Conservation (phyloP, 2,113 vertebrate genomes). For the Catharus bicknelli region DNA sequence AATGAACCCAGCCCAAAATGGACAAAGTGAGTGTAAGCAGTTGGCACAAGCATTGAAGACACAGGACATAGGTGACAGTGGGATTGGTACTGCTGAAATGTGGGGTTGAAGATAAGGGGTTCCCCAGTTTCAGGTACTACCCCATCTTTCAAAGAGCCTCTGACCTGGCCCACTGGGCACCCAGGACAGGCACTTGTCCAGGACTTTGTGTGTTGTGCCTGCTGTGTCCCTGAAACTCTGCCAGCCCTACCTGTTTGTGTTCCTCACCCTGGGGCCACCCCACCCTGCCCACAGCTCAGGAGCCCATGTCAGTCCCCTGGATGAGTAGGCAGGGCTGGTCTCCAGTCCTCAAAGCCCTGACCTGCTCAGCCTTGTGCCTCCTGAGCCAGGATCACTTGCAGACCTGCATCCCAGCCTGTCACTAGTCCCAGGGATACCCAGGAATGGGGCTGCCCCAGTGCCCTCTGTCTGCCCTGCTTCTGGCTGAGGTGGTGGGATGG, state of each 20-base stretch:
- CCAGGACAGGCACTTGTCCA: neutral
- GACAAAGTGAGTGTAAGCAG: neutral
- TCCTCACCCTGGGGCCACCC: neutral
- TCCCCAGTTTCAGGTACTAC: neutral
- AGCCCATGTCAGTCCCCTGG: accelerated
- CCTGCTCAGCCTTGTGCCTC: accelerated
- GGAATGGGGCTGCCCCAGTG: neutral
- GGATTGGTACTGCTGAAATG: neutral
- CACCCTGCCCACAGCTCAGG: neutral
- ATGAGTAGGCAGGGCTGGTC: neutral
- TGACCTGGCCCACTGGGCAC: neutral
- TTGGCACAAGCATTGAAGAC: neutral
- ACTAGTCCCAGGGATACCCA: accelerated
- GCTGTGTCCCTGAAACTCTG: neutral
- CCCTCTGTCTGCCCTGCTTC: neutral
- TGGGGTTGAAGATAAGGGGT: neutral
- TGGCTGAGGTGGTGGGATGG: neutral
- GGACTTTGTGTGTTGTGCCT: neutral
- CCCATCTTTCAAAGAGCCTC: neutral
- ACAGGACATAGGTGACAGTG: neutral
- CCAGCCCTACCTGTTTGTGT: neutral
- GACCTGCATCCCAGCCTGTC: too few relatives aligned
- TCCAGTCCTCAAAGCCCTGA: neutral
- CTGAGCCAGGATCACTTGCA: neutral
- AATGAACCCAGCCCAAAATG: accelerated